Conservation (phyloP, 2,888 invertebrate genomes). For the Melipona bicolor region DNA sequence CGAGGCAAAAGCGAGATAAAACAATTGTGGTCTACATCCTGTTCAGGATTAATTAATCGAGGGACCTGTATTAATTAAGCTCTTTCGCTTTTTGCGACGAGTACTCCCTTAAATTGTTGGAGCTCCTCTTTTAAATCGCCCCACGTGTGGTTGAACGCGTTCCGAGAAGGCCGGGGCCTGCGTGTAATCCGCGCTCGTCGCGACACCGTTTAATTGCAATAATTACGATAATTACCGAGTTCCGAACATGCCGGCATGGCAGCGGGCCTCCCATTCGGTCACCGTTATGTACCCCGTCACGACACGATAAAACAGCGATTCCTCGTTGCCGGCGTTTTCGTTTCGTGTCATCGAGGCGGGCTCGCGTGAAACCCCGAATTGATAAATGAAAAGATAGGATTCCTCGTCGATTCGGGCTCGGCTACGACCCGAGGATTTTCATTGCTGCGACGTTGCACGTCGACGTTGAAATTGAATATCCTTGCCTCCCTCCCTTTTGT, state of each 20-base stretch:
- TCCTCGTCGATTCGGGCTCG: not conserved
- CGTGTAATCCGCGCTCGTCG: conserved; percentile 58
- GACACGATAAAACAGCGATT: conserved; percentile 57
- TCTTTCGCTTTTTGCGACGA: conserved; percentile 3
- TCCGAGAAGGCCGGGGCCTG: conserved; percentile 49
- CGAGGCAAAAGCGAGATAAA: not conserved
- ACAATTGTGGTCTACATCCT: not conserved
- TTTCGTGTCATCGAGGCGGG: conserved; percentile 57
- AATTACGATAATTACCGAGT: conserved; percentile 63
- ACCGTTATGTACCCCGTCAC: conserved; percentile 53
- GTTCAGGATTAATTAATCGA: not conserved
- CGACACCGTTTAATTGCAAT: conserved; percentile 65
- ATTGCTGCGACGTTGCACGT: not conserved
- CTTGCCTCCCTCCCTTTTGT: not conserved
- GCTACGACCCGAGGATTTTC: not conserved
- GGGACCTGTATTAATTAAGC: conserved; percentile 10
- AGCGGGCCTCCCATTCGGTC: conserved; percentile 32
- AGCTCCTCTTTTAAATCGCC: conserved; percentile 20
- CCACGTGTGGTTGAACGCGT: conserved; percentile 13
- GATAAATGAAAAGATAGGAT: conserved; percentile 34
- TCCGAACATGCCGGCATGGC: conserved; percentile 12
- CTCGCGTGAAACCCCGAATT: conserved; percentile 54
- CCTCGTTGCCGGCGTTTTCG: conserved; percentile 47
- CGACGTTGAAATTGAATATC: not conserved
- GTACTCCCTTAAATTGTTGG: conserved; percentile 1